Conservation (phyloP, 2,797 vertebrate species). For the Hozukius guyotensis region DNA sequence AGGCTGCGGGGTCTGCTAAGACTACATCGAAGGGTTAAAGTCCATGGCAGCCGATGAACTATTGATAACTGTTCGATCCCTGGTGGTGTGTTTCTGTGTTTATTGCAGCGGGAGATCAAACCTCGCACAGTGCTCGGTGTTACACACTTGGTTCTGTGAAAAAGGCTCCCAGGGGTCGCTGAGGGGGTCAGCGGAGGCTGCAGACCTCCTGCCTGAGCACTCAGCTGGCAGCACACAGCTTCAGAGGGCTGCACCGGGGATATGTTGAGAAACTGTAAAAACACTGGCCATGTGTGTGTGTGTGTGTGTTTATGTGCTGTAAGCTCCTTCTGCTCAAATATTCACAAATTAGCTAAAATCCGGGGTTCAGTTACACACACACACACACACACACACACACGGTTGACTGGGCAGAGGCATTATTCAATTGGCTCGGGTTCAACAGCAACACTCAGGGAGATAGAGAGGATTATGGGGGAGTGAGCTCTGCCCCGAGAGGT, state of each 20-base stretch:
- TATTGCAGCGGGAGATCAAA: constrained; percentile 58
- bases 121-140: constrained; percentile 34
- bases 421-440: constrained; percentile 61
- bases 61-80: constrained; percentile 47
- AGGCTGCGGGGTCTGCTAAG: background rate
- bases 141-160: constrained; percentile 48
- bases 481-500: constrained; percentile 57
- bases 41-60: constrained; percentile 47
- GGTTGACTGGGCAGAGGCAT: constrained; percentile 40
- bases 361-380: constrained; percentile 35
- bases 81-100: constrained; percentile 48
- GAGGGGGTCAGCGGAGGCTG: constrained; percentile 63
- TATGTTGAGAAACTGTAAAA: constrained; percentile 56
- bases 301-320: constrained; percentile 13
- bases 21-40: constrained; percentile 25
- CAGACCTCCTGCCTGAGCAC: constrained; percentile 67
- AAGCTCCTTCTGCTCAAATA: constrained; percentile 50
- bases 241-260: constrained; percentile 40
- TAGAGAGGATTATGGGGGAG: constrained; percentile 54
- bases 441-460: constrained; percentile 55
- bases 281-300: constrained; percentile 19
- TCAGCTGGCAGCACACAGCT: constrained; percentile 63
- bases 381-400: constrained; percentile 18
- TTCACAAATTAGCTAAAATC: constrained; percentile 65
- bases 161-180: constrained; percentile 52